Conservation (phyloP, 2,797 vertebrate species). For the Chaetophractus vellerosus region DNA sequence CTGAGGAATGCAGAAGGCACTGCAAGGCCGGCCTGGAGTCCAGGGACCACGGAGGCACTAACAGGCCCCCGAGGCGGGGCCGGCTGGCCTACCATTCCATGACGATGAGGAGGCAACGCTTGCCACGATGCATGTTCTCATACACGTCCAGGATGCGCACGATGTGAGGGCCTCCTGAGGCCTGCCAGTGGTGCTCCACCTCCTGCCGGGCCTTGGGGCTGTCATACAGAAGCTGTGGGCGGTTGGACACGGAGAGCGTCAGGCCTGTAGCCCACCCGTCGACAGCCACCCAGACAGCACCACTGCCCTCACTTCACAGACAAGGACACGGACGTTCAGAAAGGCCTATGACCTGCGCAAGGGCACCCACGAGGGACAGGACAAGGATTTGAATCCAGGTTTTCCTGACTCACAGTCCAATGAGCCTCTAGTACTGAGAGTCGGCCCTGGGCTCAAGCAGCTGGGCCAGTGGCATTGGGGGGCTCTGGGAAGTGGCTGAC, state of each 20-base stretch:
- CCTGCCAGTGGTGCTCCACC: conserved; percentile 97
- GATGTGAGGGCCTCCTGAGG: conserved; percentile 96
- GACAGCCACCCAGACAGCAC: background rate
- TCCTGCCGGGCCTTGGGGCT: conserved; percentile 97
- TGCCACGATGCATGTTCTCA: conserved; percentile 97
- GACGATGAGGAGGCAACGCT: conserved; percentile 98
- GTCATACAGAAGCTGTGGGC: conserved; percentile 95
- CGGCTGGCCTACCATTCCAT: conserved; percentile 96
- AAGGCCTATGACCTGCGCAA: background rate
- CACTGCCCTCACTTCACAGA: background rate
- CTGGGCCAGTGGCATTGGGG: background rate
- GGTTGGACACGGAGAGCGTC: background rate
- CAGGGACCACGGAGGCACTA: background rate
- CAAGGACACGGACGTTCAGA: background rate
- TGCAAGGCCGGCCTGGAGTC: background rate
- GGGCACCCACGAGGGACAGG: background rate
- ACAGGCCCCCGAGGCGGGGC: background rate
- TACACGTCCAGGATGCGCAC: conserved; percentile 96
- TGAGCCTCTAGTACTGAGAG: background rate
- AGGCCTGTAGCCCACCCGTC: background rate
- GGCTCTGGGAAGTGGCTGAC: background rate
- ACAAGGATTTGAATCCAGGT: background rate
- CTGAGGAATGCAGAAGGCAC: background rate
- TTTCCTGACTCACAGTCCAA: background rate
- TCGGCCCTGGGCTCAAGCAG: background rate